Percentiles rank a stretch among this genome's conserved stretches.
These are phyloP conservation scores for Smittia sp. DNA, from an alignment of 2,888 invertebrate genomes.

Conservation along the genomic window DNA sequence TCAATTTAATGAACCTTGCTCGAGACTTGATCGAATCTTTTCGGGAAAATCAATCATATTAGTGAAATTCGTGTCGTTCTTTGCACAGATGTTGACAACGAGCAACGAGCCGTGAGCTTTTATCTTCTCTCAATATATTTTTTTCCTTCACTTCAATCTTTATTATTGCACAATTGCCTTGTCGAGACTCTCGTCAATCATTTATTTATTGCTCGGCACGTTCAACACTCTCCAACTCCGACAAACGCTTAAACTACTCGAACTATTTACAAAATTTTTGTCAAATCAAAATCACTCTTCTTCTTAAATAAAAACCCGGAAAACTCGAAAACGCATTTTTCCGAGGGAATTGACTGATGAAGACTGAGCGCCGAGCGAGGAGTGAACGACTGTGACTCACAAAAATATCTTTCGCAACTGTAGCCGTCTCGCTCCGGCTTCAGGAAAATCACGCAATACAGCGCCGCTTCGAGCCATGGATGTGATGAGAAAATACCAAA, in stretches of 20 bases:
- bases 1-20: background rate
- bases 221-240: background rate
- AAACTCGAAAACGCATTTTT: background rate
- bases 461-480: background rate
- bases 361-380: background rate
- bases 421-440: background rate
- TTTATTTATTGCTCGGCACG: background rate
- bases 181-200: background rate
- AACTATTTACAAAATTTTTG: background rate
- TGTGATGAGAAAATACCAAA: too few relatives aligned
- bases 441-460: background rate
- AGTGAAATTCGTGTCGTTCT: background rate
- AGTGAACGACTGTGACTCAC: background rate
- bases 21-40: background rate
- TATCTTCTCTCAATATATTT: background rate
- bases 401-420: background rate
- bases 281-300: background rate
- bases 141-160: background rate
- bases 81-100: constrained; percentile 20
- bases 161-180: background rate
- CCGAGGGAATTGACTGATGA: background rate
- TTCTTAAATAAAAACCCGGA: constrained; percentile 4
- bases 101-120: background rate
- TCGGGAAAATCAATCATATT: background rate
- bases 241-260: background rate